phyloP scores from a whole-genome alignment of 2,797 vertebrate genomes.

The Melanitta fusca region DNA sequence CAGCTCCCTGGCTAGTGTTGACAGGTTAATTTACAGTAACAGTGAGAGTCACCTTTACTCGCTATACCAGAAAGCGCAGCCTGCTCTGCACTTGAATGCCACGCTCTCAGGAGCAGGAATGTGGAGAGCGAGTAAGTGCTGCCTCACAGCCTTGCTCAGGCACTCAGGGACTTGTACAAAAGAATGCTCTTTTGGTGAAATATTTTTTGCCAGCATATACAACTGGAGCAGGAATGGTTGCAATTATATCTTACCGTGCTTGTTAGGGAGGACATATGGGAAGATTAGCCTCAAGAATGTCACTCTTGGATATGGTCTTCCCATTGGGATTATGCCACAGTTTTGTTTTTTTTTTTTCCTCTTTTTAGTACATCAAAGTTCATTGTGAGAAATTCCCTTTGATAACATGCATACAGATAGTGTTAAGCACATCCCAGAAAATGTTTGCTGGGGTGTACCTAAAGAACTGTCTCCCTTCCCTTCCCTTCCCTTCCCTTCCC shows the following conservation, averaged over 20 bases:
- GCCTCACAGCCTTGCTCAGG: background rate
- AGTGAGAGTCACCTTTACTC: conserved; percentile 38
- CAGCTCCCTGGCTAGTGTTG: background rate
- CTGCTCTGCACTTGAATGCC: background rate
- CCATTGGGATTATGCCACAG: background rate
- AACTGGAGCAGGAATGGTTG: conserved; percentile 42
- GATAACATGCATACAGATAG: background rate
- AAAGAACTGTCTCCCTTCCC: background rate
- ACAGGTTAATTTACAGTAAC: conserved; percentile 60
- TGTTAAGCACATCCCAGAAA: background rate
- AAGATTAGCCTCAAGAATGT: conserved; percentile 63
- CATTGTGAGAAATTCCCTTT: background rate
- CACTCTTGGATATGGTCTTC: conserved; percentile 54
- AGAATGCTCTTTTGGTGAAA: conserved; percentile 43
- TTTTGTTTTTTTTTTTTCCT: background rate
- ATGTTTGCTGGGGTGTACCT: background rate
- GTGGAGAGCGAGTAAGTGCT: background rate
- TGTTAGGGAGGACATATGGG: conserved; percentile 60
- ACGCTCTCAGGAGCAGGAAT: background rate
- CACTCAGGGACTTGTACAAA: background rate
- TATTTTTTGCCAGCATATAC: conserved; percentile 30
- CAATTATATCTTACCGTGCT: conserved; percentile 62
- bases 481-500: background rate
- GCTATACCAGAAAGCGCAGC: background rate
- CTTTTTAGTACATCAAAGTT: conserved; percentile 42